A percentile compares a stretch with the other conserved stretches of the same genome.
phyloP scores from a whole-genome alignment of 2,113 vertebrate genomes.

The Chaetodon auriga region DNA sequence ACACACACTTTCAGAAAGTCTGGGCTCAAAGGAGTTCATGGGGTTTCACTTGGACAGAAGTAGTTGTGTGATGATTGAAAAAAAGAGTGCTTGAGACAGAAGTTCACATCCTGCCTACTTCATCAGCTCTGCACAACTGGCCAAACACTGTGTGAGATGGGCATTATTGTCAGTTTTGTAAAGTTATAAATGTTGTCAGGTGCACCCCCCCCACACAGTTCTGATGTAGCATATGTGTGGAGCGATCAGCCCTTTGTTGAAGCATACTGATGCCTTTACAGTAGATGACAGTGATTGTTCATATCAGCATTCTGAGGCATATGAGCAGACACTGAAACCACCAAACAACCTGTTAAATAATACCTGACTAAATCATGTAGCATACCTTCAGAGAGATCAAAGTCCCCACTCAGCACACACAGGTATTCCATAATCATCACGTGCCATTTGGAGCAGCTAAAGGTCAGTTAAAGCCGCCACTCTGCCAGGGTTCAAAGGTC shows the following conservation, averaged over 20 bases:
- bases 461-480: constrained; percentile 63
- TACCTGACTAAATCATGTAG: constrained; percentile 5
- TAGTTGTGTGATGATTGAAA: background rate
- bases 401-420: constrained; percentile 36
- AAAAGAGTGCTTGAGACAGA: background rate
- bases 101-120: background rate
- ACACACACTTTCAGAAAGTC: background rate
- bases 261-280: background rate
- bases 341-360: background rate
- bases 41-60: background rate
- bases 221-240: background rate
- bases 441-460: constrained; percentile 43
- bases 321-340: no score
- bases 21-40: background rate
- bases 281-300: background rate
- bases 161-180: background rate
- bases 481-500: constrained; percentile 70
- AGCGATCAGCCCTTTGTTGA: background rate
- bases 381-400: constrained; percentile 21
- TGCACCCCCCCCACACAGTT: background rate
- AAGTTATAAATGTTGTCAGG: background rate
- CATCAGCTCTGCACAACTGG: background rate
- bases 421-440: constrained; percentile 40
- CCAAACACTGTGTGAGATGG: background rate
- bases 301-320: background rate